These are phyloP conservation scores for Rhinopithecus roxellana DNA, from an alignment of 2,113 vertebrate genomes.

Conservation along the genomic window DNA sequence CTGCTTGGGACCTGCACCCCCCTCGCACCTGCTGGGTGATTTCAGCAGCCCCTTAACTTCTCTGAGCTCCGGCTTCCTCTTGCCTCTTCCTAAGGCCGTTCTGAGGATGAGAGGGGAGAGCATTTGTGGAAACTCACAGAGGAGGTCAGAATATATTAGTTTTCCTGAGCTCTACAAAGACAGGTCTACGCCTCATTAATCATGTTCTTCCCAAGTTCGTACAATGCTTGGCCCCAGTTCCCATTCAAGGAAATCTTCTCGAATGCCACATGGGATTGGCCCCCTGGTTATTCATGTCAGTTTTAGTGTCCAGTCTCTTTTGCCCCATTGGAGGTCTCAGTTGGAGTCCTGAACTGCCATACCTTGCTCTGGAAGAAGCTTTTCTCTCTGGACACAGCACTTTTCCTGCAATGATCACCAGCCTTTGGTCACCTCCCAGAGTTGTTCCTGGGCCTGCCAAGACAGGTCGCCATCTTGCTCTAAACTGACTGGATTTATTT, in stretches of 20 bases:
- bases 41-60: neutral
- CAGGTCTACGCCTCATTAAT: neutral
- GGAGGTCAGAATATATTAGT: neutral
- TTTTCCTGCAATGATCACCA: neutral
- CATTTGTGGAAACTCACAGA: neutral
- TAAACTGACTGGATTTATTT: neutral
- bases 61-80: neutral
- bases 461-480: neutral
- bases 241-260: accelerated
- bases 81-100: neutral
- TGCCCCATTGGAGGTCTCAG: neutral
- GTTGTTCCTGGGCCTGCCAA: neutral
- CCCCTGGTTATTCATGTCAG: accelerated
- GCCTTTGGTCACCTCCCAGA: neutral
- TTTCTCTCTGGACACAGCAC: neutral
- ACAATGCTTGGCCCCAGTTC: neutral
- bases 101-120: neutral
- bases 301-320: neutral
- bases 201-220: neutral
- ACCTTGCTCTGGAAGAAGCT: neutral
- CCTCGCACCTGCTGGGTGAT: neutral
- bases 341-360: neutral
- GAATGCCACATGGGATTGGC: neutral
- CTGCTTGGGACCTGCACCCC: accelerated
- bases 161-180: neutral